Conservation (phyloP, 2,113 vertebrate species). For the Delphinus delphis region DNA sequence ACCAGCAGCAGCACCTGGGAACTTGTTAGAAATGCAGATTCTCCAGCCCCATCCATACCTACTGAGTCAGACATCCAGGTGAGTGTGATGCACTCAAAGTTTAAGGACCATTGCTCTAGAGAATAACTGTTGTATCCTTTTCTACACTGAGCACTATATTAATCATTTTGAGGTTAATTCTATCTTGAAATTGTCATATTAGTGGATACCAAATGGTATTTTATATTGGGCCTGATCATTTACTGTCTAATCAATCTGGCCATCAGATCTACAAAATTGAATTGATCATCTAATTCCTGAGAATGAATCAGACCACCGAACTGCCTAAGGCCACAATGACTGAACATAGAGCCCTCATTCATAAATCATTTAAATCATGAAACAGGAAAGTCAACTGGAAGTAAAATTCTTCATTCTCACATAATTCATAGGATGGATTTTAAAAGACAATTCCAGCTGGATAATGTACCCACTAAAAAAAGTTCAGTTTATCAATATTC, state of each 20-base stretch:
- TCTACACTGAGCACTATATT: neutral
- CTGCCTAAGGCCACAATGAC: neutral
- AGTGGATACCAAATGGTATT: constrained; percentile 33
- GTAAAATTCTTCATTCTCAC: constrained; percentile 23
- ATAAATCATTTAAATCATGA: constrained; percentile 30
- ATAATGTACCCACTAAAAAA: neutral
- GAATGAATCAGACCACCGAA: constrained; percentile 6
- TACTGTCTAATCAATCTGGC: constrained; percentile 55
- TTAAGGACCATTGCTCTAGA: neutral
- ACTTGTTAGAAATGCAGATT: neutral
- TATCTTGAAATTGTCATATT: constrained; percentile 36
- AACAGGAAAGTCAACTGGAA: neutral
- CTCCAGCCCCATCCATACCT: neutral
- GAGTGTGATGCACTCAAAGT: neutral
- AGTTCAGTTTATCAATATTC: neutral
- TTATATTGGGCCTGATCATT: constrained; percentile 49
- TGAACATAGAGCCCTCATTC: constrained; percentile 11
- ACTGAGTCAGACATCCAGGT: neutral
- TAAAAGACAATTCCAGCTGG: constrained; percentile 1
- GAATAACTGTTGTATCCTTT: neutral
- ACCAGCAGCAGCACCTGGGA: neutral
- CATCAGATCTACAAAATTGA: constrained; percentile 47
- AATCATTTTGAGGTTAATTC: constrained; percentile 47
- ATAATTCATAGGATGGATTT: neutral
- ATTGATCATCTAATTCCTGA: constrained; percentile 50